Conservation (phyloP, 2,888 invertebrate genomes). For the Eugnorisma glareosa region DNA sequence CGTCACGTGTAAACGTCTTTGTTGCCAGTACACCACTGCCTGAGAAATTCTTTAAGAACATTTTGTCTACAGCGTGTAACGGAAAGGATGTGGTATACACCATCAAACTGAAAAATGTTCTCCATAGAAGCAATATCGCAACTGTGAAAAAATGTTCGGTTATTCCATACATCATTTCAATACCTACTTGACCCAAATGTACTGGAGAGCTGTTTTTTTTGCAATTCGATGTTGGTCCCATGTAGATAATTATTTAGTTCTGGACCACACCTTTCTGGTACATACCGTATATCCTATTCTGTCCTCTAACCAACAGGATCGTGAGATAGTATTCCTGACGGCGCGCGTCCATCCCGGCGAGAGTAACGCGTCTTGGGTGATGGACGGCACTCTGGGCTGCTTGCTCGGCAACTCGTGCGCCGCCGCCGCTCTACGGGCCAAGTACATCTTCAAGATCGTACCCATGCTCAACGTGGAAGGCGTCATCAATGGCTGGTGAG, state of each 20-base stretch:
- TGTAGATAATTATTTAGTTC: not conserved
- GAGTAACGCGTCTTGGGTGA: conserved; percentile 96
- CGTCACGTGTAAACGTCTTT: not conserved
- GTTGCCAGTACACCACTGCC: not conserved
- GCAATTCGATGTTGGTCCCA: not conserved
- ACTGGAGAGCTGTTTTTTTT: not conserved
- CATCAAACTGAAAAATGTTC: not conserved
- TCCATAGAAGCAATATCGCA: not conserved
- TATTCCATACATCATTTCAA: not conserved
- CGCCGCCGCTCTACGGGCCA: conserved; percentile 92
- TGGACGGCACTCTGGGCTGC: conserved; percentile 94
- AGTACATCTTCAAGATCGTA: conserved; percentile 95
- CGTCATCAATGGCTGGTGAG: conserved; percentile 96
- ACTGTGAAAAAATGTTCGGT: not conserved
- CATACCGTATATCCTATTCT: not conserved
- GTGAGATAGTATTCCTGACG: conserved; percentile 93
- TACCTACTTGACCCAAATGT: not conserved
- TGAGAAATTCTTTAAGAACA: not conserved
- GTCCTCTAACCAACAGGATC: conserved; percentile 83
- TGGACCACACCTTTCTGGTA: not conserved
- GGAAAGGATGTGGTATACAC: not conserved
- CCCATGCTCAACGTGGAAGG: conserved; percentile 98
- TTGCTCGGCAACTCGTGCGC: conserved; percentile 90
- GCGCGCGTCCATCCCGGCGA: conserved; percentile 97
- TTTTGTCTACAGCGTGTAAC: not conserved